A percentile compares a stretch with the other conserved stretches of the same genome.
Conservation (phyloP, 2,888 invertebrate genomes). For the Drosophila conformis region DNA sequence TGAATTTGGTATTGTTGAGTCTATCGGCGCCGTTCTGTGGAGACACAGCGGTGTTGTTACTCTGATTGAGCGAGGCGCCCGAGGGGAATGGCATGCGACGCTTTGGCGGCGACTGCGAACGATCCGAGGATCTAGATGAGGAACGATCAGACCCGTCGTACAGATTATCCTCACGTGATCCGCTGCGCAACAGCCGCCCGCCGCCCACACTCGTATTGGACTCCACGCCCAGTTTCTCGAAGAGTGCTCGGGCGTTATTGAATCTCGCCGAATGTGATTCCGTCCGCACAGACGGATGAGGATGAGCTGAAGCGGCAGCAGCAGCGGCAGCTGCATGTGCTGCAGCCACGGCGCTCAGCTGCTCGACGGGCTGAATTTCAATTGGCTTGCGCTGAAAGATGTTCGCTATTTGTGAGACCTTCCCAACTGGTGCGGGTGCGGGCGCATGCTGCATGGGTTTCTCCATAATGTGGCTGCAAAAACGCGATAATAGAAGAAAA, state of each 20-base stretch:
- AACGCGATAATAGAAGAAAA: not conserved
- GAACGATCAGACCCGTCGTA: constrained; percentile 84
- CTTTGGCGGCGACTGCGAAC: constrained; percentile 85
- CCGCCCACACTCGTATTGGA: constrained; percentile 86
- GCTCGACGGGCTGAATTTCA: constrained; percentile 85
- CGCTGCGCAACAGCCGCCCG: constrained; percentile 83
- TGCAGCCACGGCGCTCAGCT: constrained; percentile 82
- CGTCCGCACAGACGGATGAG: constrained; percentile 91
- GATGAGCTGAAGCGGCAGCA: constrained; percentile 75
- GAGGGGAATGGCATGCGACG: constrained; percentile 84
- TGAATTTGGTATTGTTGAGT: constrained; percentile 78
- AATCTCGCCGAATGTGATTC: constrained; percentile 96
- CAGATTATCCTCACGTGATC: constrained; percentile 84
- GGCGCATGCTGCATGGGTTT: constrained; percentile 86
- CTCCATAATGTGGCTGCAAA: constrained; percentile 85
- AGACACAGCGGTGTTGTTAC: constrained; percentile 74
- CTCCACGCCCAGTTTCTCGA: constrained; percentile 93
- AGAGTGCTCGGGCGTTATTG: constrained; percentile 95
- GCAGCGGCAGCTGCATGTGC: constrained; percentile 83
- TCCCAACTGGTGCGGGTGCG: constrained; percentile 87
- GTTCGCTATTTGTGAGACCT: constrained; percentile 96
- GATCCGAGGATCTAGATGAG: constrained; percentile 83
- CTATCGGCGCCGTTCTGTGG: constrained; percentile 82
- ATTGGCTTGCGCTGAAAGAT: constrained; percentile 92
- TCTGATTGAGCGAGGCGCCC: constrained; percentile 80